phyloP scores from a whole-genome alignment of 2,888 invertebrate species.

The Rhodophaea formosa region DNA sequence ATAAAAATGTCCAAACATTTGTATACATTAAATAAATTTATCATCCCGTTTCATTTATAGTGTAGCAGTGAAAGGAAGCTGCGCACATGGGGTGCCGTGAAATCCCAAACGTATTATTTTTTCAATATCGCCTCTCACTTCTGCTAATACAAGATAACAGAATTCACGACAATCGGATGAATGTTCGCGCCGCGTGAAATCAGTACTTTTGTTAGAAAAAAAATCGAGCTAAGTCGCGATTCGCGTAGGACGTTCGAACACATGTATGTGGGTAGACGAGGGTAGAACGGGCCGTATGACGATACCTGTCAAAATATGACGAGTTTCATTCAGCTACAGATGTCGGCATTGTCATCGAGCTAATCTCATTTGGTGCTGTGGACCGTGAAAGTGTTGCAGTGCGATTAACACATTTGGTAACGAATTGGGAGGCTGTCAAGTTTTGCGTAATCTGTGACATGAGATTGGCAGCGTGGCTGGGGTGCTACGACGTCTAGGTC shows the following conservation, averaged over 20 bases:
- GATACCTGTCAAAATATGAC: slow-evolving; percentile 81
- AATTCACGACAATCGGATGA: slow-evolving; percentile 76
- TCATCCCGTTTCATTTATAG: slow-evolving; percentile 74
- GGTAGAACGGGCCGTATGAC: slow-evolving; percentile 58
- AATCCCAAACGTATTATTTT: slow-evolving; percentile 80
- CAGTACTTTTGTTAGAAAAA: slow-evolving; percentile 70
- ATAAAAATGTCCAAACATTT: slow-evolving; percentile 82
- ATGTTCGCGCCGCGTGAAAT: slow-evolving; percentile 80
- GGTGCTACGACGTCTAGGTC: slow-evolving; percentile 40
- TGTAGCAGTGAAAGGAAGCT: slow-evolving; percentile 74
- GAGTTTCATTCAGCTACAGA: slow-evolving; percentile 72
- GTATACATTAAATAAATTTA: slow-evolving; percentile 81
- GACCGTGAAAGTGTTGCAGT: slow-evolving; percentile 72
- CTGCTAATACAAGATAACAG: slow-evolving; percentile 76
- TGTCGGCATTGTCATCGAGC: slow-evolving; percentile 73
- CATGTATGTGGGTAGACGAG: slow-evolving; percentile 77
- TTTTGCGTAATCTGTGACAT: slow-evolving; percentile 80
- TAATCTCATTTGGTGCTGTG: slow-evolving; percentile 76
- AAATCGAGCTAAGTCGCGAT: slow-evolving; percentile 46
- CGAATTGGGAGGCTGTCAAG: slow-evolving; percentile 78
- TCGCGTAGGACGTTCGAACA: slow-evolving; percentile 64
- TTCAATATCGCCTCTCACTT: slow-evolving; percentile 72
- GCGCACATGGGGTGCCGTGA: slow-evolving; percentile 75
- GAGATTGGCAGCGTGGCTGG: slow-evolving; percentile 71
- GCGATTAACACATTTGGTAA: slow-evolving; percentile 80